Base-by-base conservation (phyloP, 1,140 invertebrate species). In the Zaprionus camerounensis region DNA sequence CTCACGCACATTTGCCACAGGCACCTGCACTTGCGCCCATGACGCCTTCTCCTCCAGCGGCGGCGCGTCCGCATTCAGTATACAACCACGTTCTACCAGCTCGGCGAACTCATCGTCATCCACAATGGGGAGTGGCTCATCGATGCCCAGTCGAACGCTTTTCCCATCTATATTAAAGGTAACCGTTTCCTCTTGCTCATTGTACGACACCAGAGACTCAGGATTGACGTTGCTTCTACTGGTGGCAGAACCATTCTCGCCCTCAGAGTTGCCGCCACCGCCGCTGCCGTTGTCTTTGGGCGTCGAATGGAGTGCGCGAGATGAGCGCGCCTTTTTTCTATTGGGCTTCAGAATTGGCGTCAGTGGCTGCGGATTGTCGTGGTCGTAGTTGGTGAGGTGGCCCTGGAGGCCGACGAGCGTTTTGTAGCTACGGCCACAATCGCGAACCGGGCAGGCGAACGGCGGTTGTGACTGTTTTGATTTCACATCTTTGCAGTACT, bases 391-490 rank as follows among this genome's bases (percentile, higher is more conserved):
- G 67, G 96, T 95, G 72, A 98, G 93, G 93, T 98, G 97, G 93
- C 97, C 97, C 90, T 97, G 96, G 76, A 98, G 94, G 1, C 97
- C 97, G 91, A 95, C 96, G 67, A 97, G 95, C 76, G 96, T 97
- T 93, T 97, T 97, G 92, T 98, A 98, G 22, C 96, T 95, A 93
- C 96, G 96, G 53, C 96, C 96, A 93, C 97, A 98, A 72, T 96
- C 96, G 82, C 96, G 95, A 46, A 97, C 94, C 12, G 97, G 97
- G 90, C 97, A 98, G 80, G 96, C 95, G 93, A 97, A 98, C 36
- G 97, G 97, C 71, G 97, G 97, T 61, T 82, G 77, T 66, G 96
- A 94, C 90, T 95, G 96, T 70, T 96, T 95, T 76, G 95, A 95
- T 74, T 96, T 94, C 71, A 97, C 94, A 93, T 97, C 97, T 83